A percentile compares a stretch with the other conserved stretches of the same genome.
These are phyloP conservation scores for Yponomeuta malinellus DNA, from an alignment of 2,888 invertebrate species.

Conservation along the genomic window DNA sequence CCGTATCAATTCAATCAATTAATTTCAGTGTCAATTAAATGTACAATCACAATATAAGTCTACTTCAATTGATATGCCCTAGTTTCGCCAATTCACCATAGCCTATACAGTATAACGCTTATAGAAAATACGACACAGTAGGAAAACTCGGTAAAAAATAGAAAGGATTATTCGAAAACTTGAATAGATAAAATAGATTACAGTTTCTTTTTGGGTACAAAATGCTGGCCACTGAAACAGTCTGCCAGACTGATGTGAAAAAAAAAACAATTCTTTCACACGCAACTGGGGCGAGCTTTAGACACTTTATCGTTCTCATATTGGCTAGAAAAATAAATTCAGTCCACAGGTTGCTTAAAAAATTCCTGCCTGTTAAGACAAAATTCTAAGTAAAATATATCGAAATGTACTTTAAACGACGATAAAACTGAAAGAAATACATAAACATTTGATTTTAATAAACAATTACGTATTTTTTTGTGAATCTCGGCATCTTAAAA, in stretches of 20 bases:
- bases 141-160: slow-evolving; percentile 31
- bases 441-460: too few species aligned
- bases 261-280: not conserved
- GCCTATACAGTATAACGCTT: not conserved
- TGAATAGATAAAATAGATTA: slow-evolving; percentile 26
- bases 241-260: not conserved
- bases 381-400: too few species aligned
- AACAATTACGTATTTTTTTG: not conserved
- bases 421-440: too few species aligned
- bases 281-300: not conserved
- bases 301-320: slow-evolving; percentile 31
- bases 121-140: not conserved
- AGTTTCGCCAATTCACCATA: not conserved
- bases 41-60: not conserved
- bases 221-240: slow-evolving; percentile 14
- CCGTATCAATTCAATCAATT: not conserved
- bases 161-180: slow-evolving; percentile 27
- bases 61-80: not conserved
- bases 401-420: too few species aligned
- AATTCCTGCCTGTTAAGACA: too few species aligned
- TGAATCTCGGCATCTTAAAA: not conserved
- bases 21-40: not conserved
- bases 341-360: too few species aligned
- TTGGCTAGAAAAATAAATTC: not conserved
- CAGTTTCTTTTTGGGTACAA: slow-evolving; percentile 30